A percentile compares a stretch with the other conserved stretches of the same genome.
Conservation (phyloP, 2,797 vertebrate genomes). For the Thunnus albacares region DNA sequence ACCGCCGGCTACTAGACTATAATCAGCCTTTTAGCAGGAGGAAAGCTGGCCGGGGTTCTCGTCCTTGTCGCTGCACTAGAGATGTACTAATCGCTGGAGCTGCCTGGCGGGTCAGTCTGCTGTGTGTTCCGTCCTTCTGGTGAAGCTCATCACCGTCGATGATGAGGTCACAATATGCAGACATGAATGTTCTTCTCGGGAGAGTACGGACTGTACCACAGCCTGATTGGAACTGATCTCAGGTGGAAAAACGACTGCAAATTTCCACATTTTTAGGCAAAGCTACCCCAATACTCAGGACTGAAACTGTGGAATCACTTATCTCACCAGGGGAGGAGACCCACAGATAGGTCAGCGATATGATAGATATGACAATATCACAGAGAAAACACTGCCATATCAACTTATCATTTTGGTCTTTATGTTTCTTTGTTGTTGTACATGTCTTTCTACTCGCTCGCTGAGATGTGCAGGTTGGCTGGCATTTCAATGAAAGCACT, state of each 20-base stretch:
- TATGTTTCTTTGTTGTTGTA: background rate
- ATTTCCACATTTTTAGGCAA: background rate
- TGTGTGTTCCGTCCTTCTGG: no score
- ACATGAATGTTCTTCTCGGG: background rate
- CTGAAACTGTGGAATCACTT: background rate
- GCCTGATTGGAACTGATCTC: background rate
- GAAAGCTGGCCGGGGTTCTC: no score
- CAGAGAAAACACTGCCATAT: background rate
- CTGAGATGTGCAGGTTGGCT: slow-evolving; percentile 25
- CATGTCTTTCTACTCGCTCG: background rate
- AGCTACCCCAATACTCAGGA: background rate
- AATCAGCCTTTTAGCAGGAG: no score
- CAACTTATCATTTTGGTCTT: background rate
- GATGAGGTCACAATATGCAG: background rate
- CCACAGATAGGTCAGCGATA: no score
- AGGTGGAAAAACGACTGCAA: background rate
- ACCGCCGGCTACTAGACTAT: no score
- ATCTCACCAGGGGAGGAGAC: no score
- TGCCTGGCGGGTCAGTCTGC: no score
- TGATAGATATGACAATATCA: background rate
- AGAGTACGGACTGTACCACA: background rate
- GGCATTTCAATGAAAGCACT: slow-evolving; percentile 54
- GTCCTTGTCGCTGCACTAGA: no score
- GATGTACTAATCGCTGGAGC: no score
- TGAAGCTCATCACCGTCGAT: background rate